Base-by-base conservation (phyloP, 23 tunicate species). In the Clavelina lepadiformis region DNA sequence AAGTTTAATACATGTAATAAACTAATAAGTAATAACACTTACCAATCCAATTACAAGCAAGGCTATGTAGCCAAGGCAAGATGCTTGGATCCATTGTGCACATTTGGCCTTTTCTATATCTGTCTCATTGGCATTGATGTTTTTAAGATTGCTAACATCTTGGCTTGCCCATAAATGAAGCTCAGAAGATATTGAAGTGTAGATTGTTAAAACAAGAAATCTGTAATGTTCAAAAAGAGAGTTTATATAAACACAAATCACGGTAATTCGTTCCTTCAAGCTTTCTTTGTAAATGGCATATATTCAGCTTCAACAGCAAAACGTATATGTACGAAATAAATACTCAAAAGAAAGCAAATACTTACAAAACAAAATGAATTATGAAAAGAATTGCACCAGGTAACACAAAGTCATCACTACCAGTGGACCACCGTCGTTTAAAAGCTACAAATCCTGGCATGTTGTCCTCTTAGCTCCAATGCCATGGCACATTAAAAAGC, bases 381-480 rank as follows among this genome's bases (percentile, higher is more conserved):
- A 71, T 38, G 3, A 32, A 45, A 24, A 86, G 67, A 26, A 86
- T 49, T 8, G 72, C 37, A 38, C 85, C 67, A 13, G 95, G 95
- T n/a, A 86, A 31, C 3, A 86, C 95, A 32, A 86, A 67, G 44
- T 86, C 95, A 78, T 86, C 95, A 34, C 95, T 86, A 27, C 95
- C 95, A 53, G 85, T 64, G 30, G 33, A 33, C 95, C 95, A 86
- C 23, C 95, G 41, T 57, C 95, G 47, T 37, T 63, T 77, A 47
- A 78, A 86, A 5, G 75, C 62, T 36, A 86, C 47, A 34, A 86
- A 31, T 35, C 95, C 83, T n/a, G 95, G 95, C 95, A 86, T 86
- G 2, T 28, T 71, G 2, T 33, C 63, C 24, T 27, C 55, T 41
- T n/a, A n/a, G n/a, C n/a, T n/a, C n/a, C n/a, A n/a, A n/a, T n/a